Evolutionary conservation across 2,888 invertebrate genomes (phyloP).

Genomic region (Morinoia aosen): DNA sequence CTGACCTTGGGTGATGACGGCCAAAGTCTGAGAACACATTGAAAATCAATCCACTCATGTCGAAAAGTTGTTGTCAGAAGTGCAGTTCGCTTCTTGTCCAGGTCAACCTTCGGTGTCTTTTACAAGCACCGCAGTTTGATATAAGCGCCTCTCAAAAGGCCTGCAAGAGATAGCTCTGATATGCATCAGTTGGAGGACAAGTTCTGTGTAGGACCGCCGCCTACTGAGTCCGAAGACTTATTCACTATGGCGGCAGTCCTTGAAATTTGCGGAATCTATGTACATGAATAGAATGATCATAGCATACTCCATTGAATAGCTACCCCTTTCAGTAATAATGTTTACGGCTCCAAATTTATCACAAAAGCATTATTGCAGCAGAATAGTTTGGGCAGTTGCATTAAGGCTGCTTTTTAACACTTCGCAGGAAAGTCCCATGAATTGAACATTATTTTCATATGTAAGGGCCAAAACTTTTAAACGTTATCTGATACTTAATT

Average conservation of each 20-base stretch:
- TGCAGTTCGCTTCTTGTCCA: neutral
- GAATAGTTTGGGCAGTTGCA: neutral
- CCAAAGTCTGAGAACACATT: neutral
- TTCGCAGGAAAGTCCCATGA: neutral
- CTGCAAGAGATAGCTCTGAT: neutral
- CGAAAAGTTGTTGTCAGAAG: neutral
- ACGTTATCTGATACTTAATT: neutral
- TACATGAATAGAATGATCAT: neutral
- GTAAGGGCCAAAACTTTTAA: neutral
- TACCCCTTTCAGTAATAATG: neutral
- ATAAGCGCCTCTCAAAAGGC: neutral
- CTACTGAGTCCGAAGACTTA: neutral
- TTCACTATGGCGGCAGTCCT: neutral
- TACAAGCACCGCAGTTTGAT: neutral
- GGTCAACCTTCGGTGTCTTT: neutral
- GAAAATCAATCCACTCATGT: neutral
- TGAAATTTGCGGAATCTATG: neutral
- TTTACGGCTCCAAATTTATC: neutral
- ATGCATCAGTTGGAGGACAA: neutral
- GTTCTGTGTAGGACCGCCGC: neutral
- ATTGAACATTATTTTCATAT: neutral
- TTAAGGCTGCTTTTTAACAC: neutral
- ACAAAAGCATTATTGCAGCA: neutral
- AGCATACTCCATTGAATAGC: neutral
- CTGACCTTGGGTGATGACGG: neutral